Conservation (phyloP, 2,888 invertebrate genomes). For the Ochropacha duplaris region DNA sequence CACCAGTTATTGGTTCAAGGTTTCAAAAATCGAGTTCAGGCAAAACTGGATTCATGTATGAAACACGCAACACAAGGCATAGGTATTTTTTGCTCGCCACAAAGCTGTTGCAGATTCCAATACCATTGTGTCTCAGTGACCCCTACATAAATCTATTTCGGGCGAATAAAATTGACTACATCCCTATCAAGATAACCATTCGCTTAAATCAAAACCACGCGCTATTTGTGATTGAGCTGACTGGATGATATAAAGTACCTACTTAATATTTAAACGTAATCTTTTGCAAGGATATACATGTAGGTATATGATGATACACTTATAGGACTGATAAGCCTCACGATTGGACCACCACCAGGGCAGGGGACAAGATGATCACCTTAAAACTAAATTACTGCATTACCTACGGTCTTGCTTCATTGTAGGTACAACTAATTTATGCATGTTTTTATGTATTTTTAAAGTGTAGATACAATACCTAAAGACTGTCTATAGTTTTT, state of each 20-base stretch:
- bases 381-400: too few species aligned
- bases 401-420: too few species aligned
- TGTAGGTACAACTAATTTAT: too few species aligned
- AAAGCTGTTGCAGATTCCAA: not conserved
- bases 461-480: too few species aligned
- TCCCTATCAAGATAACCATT: slow-evolving; percentile 32
- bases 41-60: not conserved
- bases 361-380: too few species aligned
- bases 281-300: too few species aligned
- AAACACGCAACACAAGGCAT: not conserved
- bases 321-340: too few species aligned
- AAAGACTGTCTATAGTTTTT: too few species aligned
- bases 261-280: not conserved
- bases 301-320: too few species aligned
- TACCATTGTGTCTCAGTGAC: not conserved
- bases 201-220: not conserved
- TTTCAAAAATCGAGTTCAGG: not conserved
- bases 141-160: slow-evolving; percentile 27
- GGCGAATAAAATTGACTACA: slow-evolving; percentile 37
- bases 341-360: too few species aligned
- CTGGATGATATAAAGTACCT: not conserved
- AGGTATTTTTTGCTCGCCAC: not conserved
- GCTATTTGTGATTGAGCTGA: not conserved
- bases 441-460: too few species aligned
- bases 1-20: not conserved